phyloP scores from a whole-genome alignment of 1,140 invertebrate genomes.

The Aphidius gifuensis region DNA sequence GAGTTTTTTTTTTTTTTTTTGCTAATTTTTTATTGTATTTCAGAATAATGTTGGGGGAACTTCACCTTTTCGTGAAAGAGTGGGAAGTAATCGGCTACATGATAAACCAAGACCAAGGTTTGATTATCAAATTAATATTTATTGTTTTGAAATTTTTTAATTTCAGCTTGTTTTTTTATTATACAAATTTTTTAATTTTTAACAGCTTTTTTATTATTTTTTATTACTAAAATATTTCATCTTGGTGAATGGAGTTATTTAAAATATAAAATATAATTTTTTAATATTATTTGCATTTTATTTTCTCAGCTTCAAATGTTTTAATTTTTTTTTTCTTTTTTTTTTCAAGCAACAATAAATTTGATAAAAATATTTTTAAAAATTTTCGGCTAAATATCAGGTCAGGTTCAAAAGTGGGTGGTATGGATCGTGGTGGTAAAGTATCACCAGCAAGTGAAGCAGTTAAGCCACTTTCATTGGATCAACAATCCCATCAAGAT shows the following conservation, averaged over 20 bases:
- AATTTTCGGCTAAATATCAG: constrained; percentile 38
- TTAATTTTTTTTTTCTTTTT: too few species aligned
- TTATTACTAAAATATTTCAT: too few species aligned
- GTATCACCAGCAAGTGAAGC: constrained; percentile 61
- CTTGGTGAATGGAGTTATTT: too few species aligned
- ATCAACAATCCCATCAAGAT: constrained; percentile 40
- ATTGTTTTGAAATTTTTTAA: constrained; percentile 27
- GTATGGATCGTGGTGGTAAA: constrained; percentile 64
- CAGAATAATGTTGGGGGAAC: constrained; percentile 61
- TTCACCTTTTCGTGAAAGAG: constrained; percentile 80
- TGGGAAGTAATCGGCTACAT: constrained; percentile 79
- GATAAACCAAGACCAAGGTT: constrained; percentile 81
- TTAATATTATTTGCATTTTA: too few species aligned
- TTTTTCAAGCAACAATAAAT: too few species aligned
- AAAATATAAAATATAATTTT: too few species aligned
- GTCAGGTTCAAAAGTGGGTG: constrained; percentile 67
- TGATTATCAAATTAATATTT: constrained; percentile 46
- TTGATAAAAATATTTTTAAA: too few species aligned
- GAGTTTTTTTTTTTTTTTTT: too few species aligned
- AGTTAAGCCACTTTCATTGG: constrained; percentile 44
- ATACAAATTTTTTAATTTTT: constrained; percentile 8
- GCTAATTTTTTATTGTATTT: constrained; percentile 27
- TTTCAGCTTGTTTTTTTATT: constrained; percentile 21
- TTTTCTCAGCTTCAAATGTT: too few species aligned
- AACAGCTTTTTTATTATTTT: constrained; percentile 6